phyloP scores from a whole-genome alignment of 2,888 invertebrate species.

The Dusona sp. region DNA sequence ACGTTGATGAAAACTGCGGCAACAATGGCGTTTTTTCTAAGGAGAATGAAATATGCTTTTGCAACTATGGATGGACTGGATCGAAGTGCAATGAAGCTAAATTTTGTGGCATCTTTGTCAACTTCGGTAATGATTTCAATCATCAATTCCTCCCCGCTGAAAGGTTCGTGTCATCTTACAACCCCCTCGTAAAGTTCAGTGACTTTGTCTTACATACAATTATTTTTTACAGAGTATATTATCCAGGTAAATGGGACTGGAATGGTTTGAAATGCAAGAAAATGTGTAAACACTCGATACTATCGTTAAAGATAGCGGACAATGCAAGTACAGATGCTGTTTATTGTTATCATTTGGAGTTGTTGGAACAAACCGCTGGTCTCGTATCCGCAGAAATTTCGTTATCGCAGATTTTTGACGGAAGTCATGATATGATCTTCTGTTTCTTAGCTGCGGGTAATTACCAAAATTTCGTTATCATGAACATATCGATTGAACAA shows the following conservation, averaged over 20 bases:
- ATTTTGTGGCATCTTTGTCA: background rate
- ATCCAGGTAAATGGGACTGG: conserved; percentile 15
- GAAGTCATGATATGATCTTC: background rate
- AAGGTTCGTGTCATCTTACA: conserved; percentile 5
- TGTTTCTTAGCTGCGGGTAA: conserved; percentile 9
- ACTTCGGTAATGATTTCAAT: background rate
- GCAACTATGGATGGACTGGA: conserved; percentile 20
- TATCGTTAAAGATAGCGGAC: background rate
- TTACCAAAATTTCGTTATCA: background rate
- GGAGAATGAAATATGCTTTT: background rate
- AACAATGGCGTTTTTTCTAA: conserved; percentile 5
- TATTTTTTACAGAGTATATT: background rate
- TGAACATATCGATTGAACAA: background rate
- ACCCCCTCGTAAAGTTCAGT: background rate
- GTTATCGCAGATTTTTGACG: background rate
- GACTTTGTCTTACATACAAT: background rate
- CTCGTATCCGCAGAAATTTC: conserved; percentile 2
- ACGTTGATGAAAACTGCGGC: background rate
- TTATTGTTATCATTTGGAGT: conserved; percentile 16
- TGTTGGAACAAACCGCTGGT: conserved; percentile 6
- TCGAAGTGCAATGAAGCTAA: conserved; percentile 6
- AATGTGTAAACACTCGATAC: background rate
- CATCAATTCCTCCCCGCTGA: background rate
- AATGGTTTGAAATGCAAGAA: background rate
- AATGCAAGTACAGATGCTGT: background rate